Evolutionary conservation across 2,113 vertebrate genomes (phyloP).

Genomic region (Naja naja): DNA sequence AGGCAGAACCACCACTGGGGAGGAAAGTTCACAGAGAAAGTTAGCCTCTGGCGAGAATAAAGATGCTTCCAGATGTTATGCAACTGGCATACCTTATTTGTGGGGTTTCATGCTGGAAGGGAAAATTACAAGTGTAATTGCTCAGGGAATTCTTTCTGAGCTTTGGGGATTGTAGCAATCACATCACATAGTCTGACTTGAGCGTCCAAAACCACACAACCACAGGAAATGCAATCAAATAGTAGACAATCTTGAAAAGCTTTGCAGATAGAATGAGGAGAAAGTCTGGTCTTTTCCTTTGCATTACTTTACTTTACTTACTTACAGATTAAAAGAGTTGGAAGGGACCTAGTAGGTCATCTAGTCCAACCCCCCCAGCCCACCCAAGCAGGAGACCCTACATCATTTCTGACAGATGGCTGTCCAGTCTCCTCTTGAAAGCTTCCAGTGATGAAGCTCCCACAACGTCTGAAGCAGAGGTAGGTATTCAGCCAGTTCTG

Average conservation of each 20-base stretch:
- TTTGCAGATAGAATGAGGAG: background rate
- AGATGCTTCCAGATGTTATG: background rate
- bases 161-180: background rate
- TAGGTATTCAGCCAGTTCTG: too few species aligned
- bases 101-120: background rate
- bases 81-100: background rate
- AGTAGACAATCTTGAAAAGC: background rate
- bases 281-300: background rate
- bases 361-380: too few species aligned
- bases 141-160: background rate
- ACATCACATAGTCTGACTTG: background rate
- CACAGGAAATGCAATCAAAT: background rate
- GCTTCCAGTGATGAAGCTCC: too few species aligned
- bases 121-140: background rate
- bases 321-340: too few species aligned
- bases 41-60: background rate
- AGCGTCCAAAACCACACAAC: background rate
- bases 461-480: too few species aligned
- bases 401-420: too few species aligned
- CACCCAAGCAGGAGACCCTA: too few species aligned
- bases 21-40: background rate
- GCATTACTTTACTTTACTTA: background rate
- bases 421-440: too few species aligned
- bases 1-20: background rate
- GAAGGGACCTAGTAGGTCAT: too few species aligned